Evolutionary conservation across 2,113 vertebrate genomes (phyloP).

Genomic region (Galbula dea): DNA sequence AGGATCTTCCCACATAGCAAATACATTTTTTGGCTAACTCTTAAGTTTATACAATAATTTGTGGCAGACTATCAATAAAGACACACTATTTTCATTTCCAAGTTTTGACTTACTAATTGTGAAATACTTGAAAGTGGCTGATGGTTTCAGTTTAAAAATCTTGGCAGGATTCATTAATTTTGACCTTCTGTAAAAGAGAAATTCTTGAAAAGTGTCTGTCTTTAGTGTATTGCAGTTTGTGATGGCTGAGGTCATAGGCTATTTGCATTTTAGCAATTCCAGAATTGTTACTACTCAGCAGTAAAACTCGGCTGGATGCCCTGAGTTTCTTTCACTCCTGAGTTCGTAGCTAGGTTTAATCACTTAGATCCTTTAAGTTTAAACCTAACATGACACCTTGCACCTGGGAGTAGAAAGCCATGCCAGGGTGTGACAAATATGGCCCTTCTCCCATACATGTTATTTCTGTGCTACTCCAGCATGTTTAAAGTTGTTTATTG

Average conservation of each 20-base stretch:
- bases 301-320: neutral
- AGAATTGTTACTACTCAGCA: neutral
- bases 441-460: neutral
- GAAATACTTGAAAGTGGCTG: neutral
- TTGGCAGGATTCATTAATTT: neutral
- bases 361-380: neutral
- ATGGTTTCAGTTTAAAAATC: neutral
- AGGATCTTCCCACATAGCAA: neutral
- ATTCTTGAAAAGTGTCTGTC: neutral
- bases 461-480: neutral
- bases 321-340: neutral
- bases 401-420: neutral
- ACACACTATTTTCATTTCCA: slow-evolving; percentile 36
- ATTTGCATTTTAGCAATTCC: neutral
- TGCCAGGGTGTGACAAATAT: neutral
- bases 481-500: neutral
- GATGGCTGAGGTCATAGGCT: neutral
- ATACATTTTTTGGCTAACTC: slow-evolving; percentile 6
- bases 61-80: slow-evolving; percentile 60
- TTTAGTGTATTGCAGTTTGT: neutral
- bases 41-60: neutral
- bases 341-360: neutral
- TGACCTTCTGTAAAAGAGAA: neutral
- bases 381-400: neutral
- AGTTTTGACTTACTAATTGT: slow-evolving; percentile 39